Percentiles rank a stretch among this genome's conserved stretches.
phyloP scores from a whole-genome alignment of 2,797 vertebrate genomes.

The Argyrosomus regius region DNA sequence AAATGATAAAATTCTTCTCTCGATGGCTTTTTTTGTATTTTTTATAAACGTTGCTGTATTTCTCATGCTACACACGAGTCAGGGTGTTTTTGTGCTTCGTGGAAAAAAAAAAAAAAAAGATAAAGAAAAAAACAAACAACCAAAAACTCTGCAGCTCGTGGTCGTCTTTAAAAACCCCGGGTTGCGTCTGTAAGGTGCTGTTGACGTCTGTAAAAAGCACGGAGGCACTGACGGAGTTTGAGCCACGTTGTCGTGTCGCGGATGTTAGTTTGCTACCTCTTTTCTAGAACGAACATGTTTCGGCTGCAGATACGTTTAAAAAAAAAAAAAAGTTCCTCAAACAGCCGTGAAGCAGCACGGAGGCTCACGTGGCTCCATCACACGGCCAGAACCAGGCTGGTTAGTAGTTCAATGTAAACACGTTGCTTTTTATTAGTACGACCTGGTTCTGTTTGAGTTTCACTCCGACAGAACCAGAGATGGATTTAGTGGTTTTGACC shows the following conservation, averaged over 20 bases:
- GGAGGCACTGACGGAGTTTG: conserved; percentile 32
- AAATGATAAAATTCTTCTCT: conserved; percentile 63
- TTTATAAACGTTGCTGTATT: conserved; percentile 79
- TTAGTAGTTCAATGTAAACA: conserved; percentile 33
- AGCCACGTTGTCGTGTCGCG: conserved; percentile 25
- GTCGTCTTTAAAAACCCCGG: too few species aligned
- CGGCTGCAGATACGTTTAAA: conserved; percentile 15
- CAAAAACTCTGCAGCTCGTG: conserved; percentile 37
- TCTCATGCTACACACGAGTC: conserved; percentile 70
- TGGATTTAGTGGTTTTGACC: not conserved
- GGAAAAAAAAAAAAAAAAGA: conserved; percentile 52
- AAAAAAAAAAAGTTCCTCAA: not conserved
- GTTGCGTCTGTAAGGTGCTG: conserved; percentile 3
- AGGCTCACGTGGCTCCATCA: not conserved
- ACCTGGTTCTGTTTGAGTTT: conserved; percentile 9
- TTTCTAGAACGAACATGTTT: conserved; percentile 50
- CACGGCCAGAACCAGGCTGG: conserved; percentile 12
- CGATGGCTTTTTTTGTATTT: conserved; percentile 71
- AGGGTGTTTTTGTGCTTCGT: conserved; percentile 67
- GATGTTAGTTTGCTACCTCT: conserved; percentile 71
- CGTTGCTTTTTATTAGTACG: conserved; percentile 13
- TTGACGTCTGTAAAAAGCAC: conserved; percentile 35
- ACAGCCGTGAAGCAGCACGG: conserved; percentile 12
- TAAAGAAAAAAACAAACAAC: conserved; percentile 63
- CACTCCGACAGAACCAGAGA: not conserved